phyloP scores from a whole-genome alignment of 37 sponge, comb jelly and placozoan species.

The Hexactinellida sp. region DNA sequence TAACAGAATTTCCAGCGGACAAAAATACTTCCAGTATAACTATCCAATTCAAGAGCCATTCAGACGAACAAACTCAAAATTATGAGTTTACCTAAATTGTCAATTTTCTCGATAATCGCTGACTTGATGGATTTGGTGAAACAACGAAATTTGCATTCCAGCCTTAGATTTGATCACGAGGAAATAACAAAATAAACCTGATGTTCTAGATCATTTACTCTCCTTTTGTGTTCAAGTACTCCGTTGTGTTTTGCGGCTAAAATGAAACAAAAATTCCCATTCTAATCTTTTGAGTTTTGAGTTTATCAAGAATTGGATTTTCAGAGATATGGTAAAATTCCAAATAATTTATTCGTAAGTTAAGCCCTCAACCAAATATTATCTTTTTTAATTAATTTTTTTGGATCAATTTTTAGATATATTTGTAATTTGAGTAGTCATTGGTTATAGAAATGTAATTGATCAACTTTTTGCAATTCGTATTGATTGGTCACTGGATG shows the following conservation, averaged over 20 bases:
- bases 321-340: not conserved
- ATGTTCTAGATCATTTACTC: not conserved
- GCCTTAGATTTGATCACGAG: not conserved
- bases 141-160: constrained; percentile 1
- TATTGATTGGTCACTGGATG: not conserved
- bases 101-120: not conserved
- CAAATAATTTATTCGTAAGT: not conserved
- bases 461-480: no score
- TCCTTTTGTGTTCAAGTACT: not conserved
- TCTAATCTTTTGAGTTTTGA: not conserved
- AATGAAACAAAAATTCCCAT: not conserved
- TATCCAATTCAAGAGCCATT: not conserved
- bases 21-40: not conserved
- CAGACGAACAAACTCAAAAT: not conserved
- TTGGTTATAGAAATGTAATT: no score
- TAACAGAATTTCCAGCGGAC: not conserved
- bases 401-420: no score
- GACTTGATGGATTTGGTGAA: not conserved
- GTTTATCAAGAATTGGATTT: not conserved
- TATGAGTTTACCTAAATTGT: not conserved
- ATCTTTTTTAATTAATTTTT: not conserved
- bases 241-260: not conserved
- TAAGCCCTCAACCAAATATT: not conserved
- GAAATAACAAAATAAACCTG: not conserved
- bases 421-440: no score